These are phyloP conservation scores for Drosophila monieri DNA, from an alignment of 2,888 invertebrate genomes.

Conservation along the genomic window DNA sequence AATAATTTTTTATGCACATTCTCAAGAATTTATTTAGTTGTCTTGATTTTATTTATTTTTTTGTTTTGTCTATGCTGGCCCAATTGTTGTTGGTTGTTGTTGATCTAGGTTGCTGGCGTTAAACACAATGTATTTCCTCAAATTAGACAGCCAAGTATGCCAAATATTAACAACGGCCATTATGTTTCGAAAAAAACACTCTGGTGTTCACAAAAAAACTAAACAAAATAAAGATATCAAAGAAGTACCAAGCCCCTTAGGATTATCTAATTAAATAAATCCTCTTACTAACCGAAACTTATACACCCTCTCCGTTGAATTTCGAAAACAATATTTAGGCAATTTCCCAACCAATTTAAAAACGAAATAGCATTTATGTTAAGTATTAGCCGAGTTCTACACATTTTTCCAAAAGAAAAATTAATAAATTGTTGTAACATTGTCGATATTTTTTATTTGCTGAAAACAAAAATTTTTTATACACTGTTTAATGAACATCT, in stretches of 20 bases:
- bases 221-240: not conserved
- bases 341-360: no score
- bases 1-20: slow-evolving; percentile 59
- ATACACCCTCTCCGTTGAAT: no score
- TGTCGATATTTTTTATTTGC: no score
- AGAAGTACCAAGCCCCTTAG: not conserved
- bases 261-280: slow-evolving; percentile 6
- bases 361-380: no score
- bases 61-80: slow-evolving; percentile 4
- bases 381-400: no score
- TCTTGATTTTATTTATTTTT: slow-evolving; percentile 22
- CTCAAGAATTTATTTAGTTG: slow-evolving; percentile 43
- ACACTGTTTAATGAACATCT: no score
- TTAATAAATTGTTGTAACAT: no score
- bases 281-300: not conserved
- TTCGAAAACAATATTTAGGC: no score
- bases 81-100: slow-evolving; percentile 34
- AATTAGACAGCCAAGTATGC: slow-evolving; percentile 24
- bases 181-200: not conserved
- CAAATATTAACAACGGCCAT: slow-evolving; percentile 28
- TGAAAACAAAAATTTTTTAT: no score
- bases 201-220: not conserved
- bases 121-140: slow-evolving; percentile 53
- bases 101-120: slow-evolving; percentile 39
- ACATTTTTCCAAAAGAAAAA: no score